Conservation (phyloP, 2,888 invertebrate genomes). For the Laspeyria flexula region DNA sequence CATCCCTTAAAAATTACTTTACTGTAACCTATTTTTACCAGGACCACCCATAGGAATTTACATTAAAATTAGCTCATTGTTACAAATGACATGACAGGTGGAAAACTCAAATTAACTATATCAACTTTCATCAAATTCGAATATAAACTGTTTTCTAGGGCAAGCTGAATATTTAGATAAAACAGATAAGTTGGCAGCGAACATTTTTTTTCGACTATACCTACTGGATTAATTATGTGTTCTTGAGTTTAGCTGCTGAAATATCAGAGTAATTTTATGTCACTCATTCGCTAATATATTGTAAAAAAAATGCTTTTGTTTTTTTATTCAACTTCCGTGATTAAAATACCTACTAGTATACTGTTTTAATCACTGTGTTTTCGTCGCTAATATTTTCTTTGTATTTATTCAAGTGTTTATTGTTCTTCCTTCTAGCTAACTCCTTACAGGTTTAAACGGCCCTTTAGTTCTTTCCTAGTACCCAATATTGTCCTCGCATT, state of each 20-base stretch:
- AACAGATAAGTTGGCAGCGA: conserved; percentile 14
- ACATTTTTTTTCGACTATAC: not conserved
- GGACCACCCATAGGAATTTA: not conserved
- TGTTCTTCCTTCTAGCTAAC: too few relatives aligned
- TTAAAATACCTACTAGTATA: too few relatives aligned
- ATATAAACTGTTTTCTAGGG: conserved; percentile 7
- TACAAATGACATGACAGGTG: conserved; percentile 7
- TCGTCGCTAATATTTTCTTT: too few relatives aligned
- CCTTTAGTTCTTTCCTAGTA: too few relatives aligned
- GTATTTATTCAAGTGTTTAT: too few relatives aligned
- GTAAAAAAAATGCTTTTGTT: too few relatives aligned
- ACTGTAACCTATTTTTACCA: not conserved
- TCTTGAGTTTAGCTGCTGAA: not conserved
- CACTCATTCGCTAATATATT: not conserved
- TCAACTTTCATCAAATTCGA: conserved; percentile 5
- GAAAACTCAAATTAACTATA: conserved; percentile 1
- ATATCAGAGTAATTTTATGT: not conserved
- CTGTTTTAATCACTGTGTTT: too few relatives aligned
- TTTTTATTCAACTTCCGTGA: too few relatives aligned
- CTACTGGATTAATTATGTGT: conserved; percentile 5
- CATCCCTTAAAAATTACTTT: too few relatives aligned
- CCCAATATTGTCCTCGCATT: too few relatives aligned
- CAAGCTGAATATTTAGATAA: conserved; percentile 7
- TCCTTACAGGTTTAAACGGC: too few relatives aligned
- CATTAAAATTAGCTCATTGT: not conserved